Base-by-base conservation (phyloP, 92 coral and sea anemone species). In the Parazoanthus darwini region DNA sequence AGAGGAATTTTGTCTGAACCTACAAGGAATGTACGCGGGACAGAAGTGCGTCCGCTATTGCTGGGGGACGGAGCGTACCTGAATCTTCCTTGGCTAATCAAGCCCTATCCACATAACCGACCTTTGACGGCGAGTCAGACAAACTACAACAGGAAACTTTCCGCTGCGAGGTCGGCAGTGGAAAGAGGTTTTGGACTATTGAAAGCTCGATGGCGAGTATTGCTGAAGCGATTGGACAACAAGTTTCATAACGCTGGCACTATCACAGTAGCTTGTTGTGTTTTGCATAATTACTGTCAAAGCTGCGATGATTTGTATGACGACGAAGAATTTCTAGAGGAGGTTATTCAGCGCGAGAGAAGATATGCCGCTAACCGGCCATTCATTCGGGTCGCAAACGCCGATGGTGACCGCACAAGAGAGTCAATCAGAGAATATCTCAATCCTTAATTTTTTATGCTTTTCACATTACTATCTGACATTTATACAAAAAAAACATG, bases 351-450 rank as follows among this genome's bases (percentile, higher is more conserved):
- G 54, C 79, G 36, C 13, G 86, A 77, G 67, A 87, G 90, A 51
- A 87, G 85, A 78, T 63, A 78, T 82, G 89, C 89, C 4, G 77
- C 76, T 37, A 71, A 68, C 39, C 68, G 66, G 71, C 85, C 65
- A 77, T 82, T 51, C 50, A 78, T 87, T 78, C 68, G 58, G 70
- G 74, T 87, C 25, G 42, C 74, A 63, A 87, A 87, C 72, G 85
- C 89, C 18, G 85, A 54, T 77, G 89, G 85, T 50, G 85, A 87
- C 44, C 85, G 85, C 42, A 87, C 89, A 72, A 77, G 89, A 78
- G 85, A 87, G 50, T 43, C 89, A 77, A 87, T 87, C 67, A 87
- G 80, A 74, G 89, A 50, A 51, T 77, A 86, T 74, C 81, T 86
- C 56, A 50, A 29, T 22, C 89, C 58, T 51, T 51, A 51, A 0